Conservation (phyloP, 2,888 invertebrate genomes). For the Matsumyia berberina region DNA sequence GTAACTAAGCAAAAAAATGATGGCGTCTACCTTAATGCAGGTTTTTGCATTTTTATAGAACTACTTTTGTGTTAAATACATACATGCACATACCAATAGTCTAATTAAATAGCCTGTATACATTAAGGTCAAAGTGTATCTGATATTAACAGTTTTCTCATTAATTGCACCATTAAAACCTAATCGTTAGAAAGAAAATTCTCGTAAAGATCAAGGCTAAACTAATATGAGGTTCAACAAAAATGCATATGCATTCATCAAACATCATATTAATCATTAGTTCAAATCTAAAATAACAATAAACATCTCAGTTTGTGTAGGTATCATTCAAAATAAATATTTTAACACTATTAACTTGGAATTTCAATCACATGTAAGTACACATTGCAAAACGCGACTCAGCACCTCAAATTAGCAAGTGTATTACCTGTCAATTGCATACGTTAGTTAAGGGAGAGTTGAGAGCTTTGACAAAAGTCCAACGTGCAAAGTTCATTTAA, state of each 20-base stretch:
- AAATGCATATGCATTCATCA: background rate
- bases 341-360: background rate
- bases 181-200: background rate
- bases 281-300: background rate
- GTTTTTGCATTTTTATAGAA: too few species aligned
- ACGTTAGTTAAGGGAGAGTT: background rate
- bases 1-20: too few species aligned
- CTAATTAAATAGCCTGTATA: too few species aligned
- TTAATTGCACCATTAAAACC: background rate
- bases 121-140: background rate
- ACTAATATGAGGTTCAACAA: background rate
- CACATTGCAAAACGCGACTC: background rate
- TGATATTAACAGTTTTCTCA: background rate
- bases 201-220: conserved; percentile 17
- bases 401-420: conserved; percentile 5
- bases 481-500: conserved; percentile 35
- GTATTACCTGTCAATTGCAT: background rate
- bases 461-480: conserved; percentile 15
- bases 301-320: too few species aligned
- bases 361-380: conserved; percentile 18
- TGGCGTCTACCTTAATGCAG: too few species aligned
- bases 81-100: too few species aligned
- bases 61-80: too few species aligned
- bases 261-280: background rate
- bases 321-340: background rate